Evolutionary conservation across 2,888 invertebrate genomes (phyloP), one percentile per base, ranked within the genome.

Genomic region (Peribatodes rhomboidaria): DNA sequence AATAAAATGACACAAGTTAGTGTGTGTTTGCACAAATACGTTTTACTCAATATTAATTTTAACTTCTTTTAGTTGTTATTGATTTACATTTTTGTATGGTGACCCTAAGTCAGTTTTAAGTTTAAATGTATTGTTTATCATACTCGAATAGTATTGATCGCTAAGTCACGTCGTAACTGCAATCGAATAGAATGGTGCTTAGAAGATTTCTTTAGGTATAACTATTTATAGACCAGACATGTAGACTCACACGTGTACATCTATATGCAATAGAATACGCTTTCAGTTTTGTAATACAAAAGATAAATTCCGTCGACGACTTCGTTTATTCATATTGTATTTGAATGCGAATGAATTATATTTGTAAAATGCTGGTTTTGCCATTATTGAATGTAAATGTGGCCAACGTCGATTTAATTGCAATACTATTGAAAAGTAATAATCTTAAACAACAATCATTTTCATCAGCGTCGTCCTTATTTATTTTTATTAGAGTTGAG

Each of bases 171-270:
- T 78, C 72, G 83, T 86, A 88, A 89, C 88, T 84, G 87, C 87
- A 84, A 92, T 92, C 92, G 93, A 93, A 93, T 92, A 92, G 90
- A 92, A 91, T 91, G 93, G 93, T 93, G 93, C 93, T 93, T 93
- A 91, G 90, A 88, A 80, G 81, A 89, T 89, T 90, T 88, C 81
- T 83, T 88, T 90, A 91, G 86, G 42, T 65, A 75, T 77, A 86
- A 56, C 82, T 88, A 88, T 87, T 86, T 88, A 87, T 87, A 88
- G 81, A 82, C 75, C 78, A 77, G 82, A 81, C 82, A 81, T 85
- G 77, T 81, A 84, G 81, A 80, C 72, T 79, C 80, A 81, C 79
- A 70, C 64, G 76, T 82, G 79, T 81, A 82, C 81, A 77, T 84
- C 80, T 85, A 80, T 65, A 61, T 55, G 83, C 77, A 75, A 82